Evolutionary conservation across 2,113 vertebrate species (phyloP).

Genomic region (Lagopus muta): DNA sequence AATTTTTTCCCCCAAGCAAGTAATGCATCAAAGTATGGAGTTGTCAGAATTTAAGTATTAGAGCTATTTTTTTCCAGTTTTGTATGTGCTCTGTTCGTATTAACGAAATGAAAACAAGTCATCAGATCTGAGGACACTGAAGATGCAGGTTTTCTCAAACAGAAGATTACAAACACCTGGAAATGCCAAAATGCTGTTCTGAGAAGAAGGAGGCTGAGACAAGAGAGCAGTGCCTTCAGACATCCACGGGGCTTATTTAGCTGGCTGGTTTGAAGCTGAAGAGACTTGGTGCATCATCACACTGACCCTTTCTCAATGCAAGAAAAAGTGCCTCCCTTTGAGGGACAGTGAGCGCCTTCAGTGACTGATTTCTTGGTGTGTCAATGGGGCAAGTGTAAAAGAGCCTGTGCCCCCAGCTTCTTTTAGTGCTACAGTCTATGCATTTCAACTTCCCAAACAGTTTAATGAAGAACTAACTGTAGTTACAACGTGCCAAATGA

Average conservation of each 20-base stretch:
- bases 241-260: not conserved
- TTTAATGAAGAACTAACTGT: not conserved
- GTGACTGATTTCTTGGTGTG: not conserved
- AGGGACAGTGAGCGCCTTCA: slow-evolving; percentile 41
- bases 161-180: slow-evolving; percentile 6
- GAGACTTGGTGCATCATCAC: not conserved
- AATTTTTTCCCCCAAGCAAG: slow-evolving; percentile 62
- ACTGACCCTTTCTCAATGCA: not conserved
- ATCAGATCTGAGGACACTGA: slow-evolving; percentile 53
- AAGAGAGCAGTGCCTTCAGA: slow-evolving; percentile 5
- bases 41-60: slow-evolving; percentile 74
- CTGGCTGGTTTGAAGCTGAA: not conserved
- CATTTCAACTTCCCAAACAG: slow-evolving; percentile 5
- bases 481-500: slow-evolving; percentile 58
- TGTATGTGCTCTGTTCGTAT: slow-evolving; percentile 62
- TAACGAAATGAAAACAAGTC: slow-evolving; percentile 59
- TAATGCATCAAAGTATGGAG: slow-evolving; percentile 71
- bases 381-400: not conserved
- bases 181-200: not conserved
- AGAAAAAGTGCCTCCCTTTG: slow-evolving; percentile 46
- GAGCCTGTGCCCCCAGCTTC: not conserved
- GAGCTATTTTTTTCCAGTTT: slow-evolving; percentile 57
- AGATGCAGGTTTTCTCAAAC: not conserved
- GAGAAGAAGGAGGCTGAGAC: not conserved
- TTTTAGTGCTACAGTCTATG: slow-evolving; percentile 4